Base-by-base conservation (phyloP, 2,888 invertebrate species). In the Cerastoderma edule region DNA sequence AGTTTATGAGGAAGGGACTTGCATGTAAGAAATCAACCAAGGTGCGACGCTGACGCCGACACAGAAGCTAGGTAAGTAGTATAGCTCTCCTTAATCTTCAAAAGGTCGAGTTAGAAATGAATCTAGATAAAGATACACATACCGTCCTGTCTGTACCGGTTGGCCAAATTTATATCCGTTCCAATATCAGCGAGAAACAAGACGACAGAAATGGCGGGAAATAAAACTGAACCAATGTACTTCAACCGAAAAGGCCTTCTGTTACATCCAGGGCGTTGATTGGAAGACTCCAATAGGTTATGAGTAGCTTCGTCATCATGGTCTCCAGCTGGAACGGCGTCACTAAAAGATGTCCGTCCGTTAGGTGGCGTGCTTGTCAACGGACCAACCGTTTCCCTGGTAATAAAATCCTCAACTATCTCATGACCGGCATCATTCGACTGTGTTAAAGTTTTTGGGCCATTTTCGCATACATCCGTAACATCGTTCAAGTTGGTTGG, bases 151-250 rank as follows among this genome's bases (percentile, higher is more conserved):
- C 30, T 57, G 66, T 77, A 77, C n/a, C 44, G 44, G 0, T 32
- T n/a, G 27, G 72, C 77, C 30, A 77, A 27, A 27, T 57, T n/a
- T 13, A 77, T 70, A 63, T 77, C 77, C 27, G 77, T 69, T 10
- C 72, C 72, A 30, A 77, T 69, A 24, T 77, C 77, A 46, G 69
- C 65, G 8, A 77, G 22, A 28, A 72, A 77, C 10, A 77, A 16
- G 1, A 66, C 2, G 27, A 77, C 39, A 4, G 72, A 68, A 16
- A 67, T 19, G 10, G 50, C 1, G 4, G 77, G 72, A 27, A 77
- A 39, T 6, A 60, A 27, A n/a, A 77, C 35, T 10, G 5, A 32
- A 46, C 48, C 35, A 0, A 60, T 16, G 27, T 63, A n/a, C 27
- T 50, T 60, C 10, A 28, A 22, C 35, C 24, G 22, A 32, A 60